These are phyloP conservation scores for Acrobasis repandana DNA, from an alignment of 2,888 invertebrate species.

Conservation along the genomic window DNA sequence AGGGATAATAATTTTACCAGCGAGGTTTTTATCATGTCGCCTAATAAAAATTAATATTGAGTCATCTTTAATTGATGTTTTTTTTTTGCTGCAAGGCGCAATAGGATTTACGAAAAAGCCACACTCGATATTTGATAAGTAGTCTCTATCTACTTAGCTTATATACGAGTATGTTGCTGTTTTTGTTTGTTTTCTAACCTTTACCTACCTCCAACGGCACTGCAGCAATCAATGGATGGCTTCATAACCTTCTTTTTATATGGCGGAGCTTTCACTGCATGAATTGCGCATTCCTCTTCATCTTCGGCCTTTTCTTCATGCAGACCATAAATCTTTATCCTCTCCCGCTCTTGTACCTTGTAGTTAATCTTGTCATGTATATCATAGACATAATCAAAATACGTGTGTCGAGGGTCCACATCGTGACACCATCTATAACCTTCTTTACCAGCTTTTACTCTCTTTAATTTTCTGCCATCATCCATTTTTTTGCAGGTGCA, in stretches of 20 bases:
- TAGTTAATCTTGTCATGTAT: slow-evolving; percentile 58
- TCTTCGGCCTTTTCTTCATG: slow-evolving; percentile 39
- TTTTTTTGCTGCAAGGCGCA: no score
- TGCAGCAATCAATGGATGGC: slow-evolving; percentile 73
- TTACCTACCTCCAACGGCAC: slow-evolving; percentile 68
- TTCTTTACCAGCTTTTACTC: slow-evolving; percentile 60
- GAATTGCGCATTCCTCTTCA: slow-evolving; percentile 43
- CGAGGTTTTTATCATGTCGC: no score
- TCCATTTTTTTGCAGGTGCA: slow-evolving; percentile 52
- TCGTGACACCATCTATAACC: slow-evolving; percentile 73
- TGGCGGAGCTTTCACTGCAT: slow-evolving; percentile 50
- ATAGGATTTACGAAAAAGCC: no score
- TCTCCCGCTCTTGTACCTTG: slow-evolving; percentile 48
- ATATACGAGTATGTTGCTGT: no score
- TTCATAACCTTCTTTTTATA: slow-evolving; percentile 57
- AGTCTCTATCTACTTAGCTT: no score
- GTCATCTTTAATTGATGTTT: no score
- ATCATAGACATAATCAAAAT: slow-evolving; percentile 67
- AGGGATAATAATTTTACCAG: no score
- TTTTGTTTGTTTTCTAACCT: no score
- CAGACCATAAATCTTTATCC: slow-evolving; percentile 60
- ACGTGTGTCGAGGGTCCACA: slow-evolving; percentile 69
- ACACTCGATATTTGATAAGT: no score
- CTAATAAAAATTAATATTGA: no score
- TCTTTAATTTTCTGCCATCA: slow-evolving; percentile 52